Evolutionary conservation across 2,113 vertebrate genomes (phyloP).

Genomic region (Leuciscus idus): DNA sequence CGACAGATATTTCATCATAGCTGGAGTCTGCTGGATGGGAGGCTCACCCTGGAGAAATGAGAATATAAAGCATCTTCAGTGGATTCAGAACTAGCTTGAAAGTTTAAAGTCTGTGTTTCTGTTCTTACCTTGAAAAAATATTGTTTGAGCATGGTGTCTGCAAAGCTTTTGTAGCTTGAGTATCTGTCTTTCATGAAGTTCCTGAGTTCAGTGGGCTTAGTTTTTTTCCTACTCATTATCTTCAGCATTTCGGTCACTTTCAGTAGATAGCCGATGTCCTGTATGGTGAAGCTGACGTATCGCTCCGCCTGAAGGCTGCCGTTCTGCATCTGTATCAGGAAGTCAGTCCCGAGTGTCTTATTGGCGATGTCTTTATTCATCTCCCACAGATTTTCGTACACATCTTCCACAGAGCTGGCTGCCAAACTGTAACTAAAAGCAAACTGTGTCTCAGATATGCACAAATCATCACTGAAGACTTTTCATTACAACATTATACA

Average conservation of each 20-base stretch:
- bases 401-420: conserved; percentile 10
- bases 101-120: neutral
- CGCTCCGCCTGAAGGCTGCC: conserved; percentile 50
- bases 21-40: conserved; percentile 33
- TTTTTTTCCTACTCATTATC: conserved; percentile 18
- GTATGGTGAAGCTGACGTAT: conserved; percentile 51
- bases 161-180: conserved; percentile 20
- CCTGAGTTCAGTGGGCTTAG: neutral
- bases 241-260: conserved; percentile 49
- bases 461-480: neutral
- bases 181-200: conserved; percentile 38
- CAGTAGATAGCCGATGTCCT: conserved; percentile 48
- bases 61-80: neutral
- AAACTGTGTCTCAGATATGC: neutral
- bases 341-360: neutral
- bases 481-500: neutral
- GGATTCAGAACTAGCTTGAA: neutral
- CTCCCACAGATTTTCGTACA: conserved; percentile 54
- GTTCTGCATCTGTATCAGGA: conserved; percentile 47
- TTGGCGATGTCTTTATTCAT: conserved; percentile 42
- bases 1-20: conserved; percentile 41
- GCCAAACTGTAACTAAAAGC: conserved; percentile 16
- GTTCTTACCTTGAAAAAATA: conserved; percentile 52
- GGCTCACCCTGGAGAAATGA: conserved; percentile 28
- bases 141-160: neutral